Conservation (phyloP, 2,113 vertebrate species). For the Pantherophis guttatus region DNA sequence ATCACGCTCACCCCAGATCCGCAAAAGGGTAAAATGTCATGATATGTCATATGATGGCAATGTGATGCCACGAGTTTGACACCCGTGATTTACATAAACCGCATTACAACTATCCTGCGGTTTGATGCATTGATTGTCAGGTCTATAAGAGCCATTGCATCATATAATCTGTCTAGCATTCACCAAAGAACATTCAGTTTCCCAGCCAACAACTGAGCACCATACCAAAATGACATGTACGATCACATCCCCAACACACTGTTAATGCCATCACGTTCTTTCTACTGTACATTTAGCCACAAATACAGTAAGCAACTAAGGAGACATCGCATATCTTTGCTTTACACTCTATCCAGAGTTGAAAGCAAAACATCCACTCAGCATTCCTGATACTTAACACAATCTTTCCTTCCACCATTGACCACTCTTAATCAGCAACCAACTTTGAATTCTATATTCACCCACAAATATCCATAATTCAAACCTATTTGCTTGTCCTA, state of each 20-base stretch:
- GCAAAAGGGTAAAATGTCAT: no score
- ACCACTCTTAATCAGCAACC: background rate
- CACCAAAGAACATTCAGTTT: background rate
- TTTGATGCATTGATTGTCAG: background rate
- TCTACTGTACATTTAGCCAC: background rate
- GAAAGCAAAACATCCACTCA: background rate
- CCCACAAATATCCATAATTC: background rate
- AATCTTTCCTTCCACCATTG: background rate
- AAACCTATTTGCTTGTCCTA: background rate
- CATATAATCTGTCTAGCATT: background rate
- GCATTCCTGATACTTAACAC: background rate
- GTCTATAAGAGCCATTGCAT: background rate
- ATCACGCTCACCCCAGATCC: no score
- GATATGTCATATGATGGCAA: no score
- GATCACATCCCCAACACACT: background rate
- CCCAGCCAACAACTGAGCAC: background rate
- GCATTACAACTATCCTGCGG: background rate
- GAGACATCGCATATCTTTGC: no score
- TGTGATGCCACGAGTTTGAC: no score
- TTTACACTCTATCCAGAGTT: background rate
- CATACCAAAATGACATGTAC: background rate
- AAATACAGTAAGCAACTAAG: background rate
- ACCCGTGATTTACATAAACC: no score
- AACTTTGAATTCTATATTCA: background rate
- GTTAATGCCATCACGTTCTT: background rate